Evolutionary conservation across 2,888 invertebrate species (phyloP), one percentile per base, ranked within the genome.

Genomic region (Ophion ellenae): DNA sequence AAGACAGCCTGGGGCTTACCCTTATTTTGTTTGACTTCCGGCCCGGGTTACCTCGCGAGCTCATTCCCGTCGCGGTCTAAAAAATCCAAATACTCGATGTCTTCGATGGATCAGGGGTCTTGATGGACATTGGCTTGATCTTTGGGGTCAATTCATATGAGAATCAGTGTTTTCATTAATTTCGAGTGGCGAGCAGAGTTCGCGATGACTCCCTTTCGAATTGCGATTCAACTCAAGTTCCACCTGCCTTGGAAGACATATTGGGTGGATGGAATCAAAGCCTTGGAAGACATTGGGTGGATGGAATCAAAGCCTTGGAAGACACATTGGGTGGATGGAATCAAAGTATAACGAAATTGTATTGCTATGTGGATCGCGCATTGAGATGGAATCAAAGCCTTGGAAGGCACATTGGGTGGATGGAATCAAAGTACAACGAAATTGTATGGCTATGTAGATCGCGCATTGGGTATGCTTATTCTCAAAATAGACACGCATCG

Each of bases 401-500:
- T 24, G 24, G 24, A 24, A 24, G 24, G 1, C 24, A 24, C 24
- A 24, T 24, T 28, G 47, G 14, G 32, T 32, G 45, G 71, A 20
- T 61, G 64, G 17, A 28, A 77, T 10, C 4, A 36, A 53, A 40
- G 32, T 40, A 61, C 45, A 53, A 53, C 53, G 47, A 70, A 47
- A 59, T 7, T 40, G 9, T 7, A 7, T 40, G 2, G 24, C 40
- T 63, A 70, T 2, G 28, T 28, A 69, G 66, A 20, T 36, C 20
- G 47, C 36, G 59, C 24, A 74, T 66, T 78, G 17, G 2, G 28
- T 47, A 70, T 61, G 67, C 81, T 66, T 73, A 24, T 36, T 64
- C 57, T 53, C 10, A 47, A 53, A 80, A 67, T 73, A 66, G 57
- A 73, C 76, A 71, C 76, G 57, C 69, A 59, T 53, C 45, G 57